Evolutionary conservation across 2,113 vertebrate genomes (phyloP).

Genomic region (Setophaga kirtlandii): DNA sequence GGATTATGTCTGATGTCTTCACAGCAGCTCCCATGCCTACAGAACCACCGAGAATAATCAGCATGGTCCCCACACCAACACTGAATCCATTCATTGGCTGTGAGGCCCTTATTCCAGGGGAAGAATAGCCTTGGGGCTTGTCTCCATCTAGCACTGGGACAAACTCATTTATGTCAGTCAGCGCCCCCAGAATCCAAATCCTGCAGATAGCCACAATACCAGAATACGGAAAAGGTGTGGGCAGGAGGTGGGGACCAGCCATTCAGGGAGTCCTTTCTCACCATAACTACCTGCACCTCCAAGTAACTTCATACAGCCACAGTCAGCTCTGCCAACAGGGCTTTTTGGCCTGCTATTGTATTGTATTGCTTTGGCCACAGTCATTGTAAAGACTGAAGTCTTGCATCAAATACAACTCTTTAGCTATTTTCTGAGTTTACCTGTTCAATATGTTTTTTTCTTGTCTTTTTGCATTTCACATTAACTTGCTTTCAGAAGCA

Average conservation of each 20-base stretch:
- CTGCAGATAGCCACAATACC: neutral
- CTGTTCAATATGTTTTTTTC: neutral
- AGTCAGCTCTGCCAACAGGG: neutral
- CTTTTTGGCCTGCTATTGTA: neutral
- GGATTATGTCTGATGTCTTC: neutral
- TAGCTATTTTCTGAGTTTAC: neutral
- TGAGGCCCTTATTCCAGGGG: neutral
- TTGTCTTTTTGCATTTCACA: neutral
- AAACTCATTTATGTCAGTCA: fast-evolving
- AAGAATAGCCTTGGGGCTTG: neutral
- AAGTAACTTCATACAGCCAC: neutral
- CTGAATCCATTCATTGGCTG: fast-evolving
- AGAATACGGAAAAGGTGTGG: neutral
- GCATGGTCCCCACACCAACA: neutral
- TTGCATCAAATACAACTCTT: neutral
- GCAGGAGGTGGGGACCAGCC: neutral
- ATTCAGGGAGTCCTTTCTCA: neutral
- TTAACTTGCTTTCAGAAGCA: neutral
- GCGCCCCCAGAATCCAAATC: neutral
- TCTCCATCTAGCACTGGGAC: neutral
- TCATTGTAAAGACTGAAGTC: neutral
- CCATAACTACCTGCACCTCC: neutral
- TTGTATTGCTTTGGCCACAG: too few species aligned
- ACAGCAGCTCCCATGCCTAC: neutral
- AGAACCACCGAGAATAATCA: neutral